Evolutionary conservation across 1,140 invertebrate species (phyloP).

Genomic region (Aphelenchoides fujianensis): DNA sequence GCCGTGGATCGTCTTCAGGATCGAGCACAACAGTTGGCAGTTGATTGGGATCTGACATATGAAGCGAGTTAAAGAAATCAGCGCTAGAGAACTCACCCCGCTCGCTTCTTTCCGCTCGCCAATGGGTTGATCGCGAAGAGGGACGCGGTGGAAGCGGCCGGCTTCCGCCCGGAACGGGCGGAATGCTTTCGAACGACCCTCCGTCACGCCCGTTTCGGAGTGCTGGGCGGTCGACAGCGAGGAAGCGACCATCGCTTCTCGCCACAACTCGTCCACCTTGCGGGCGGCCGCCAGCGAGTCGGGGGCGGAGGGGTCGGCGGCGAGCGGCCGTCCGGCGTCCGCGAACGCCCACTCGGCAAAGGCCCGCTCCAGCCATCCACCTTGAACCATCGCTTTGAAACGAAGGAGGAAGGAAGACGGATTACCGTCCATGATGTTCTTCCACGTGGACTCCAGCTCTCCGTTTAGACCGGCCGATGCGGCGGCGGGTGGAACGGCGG

Average conservation of each 20-base stretch:
- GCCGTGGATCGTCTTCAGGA: too few species aligned
- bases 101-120: neutral
- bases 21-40: too few species aligned
- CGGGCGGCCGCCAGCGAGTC: neutral
- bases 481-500: neutral
- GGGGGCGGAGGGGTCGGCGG: neutral
- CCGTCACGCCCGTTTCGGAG: neutral
- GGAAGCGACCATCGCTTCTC: conserved; percentile 10
- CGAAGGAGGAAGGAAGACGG: too few species aligned
- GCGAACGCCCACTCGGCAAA: conserved; percentile 9
- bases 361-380: conserved; percentile 4
- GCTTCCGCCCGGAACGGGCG: neutral
- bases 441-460: neutral
- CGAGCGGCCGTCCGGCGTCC: neutral
- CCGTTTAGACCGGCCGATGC: neutral
- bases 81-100: neutral
- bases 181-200: neutral
- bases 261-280: conserved; percentile 17
- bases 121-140: neutral
- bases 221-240: neutral
- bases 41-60: neutral
- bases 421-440: neutral
- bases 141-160: neutral
- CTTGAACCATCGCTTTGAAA: too few species aligned
- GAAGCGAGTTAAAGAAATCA: too few species aligned